Percentiles rank a stretch among this genome's conserved stretches.
Evolutionary conservation across 92 coral and sea anemone genomes (phyloP).

Genomic region (Palythoa grandiflora): DNA sequence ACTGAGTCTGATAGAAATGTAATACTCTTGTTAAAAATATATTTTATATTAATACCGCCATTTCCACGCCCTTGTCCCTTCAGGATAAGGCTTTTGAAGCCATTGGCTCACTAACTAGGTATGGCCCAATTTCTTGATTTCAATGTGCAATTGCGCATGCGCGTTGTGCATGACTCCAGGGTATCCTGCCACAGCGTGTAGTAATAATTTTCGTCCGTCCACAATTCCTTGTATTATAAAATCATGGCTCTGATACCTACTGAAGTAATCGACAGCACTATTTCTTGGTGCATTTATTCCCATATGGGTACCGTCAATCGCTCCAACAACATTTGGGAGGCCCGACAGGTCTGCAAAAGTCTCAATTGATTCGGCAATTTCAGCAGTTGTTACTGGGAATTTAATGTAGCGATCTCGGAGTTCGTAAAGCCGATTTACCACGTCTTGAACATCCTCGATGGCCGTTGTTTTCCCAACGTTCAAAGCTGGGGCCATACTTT

Average conservation of each 20-base stretch:
- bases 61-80: conserved; percentile 16
- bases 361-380: conserved; percentile 6
- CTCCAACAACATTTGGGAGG: conserved; percentile 8
- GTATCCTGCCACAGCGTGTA: conserved; percentile 10
- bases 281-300: neutral
- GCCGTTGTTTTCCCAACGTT: conserved; percentile 20
- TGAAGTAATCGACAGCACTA: conserved; percentile 2
- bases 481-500: conserved; percentile 34
- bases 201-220: conserved; percentile 30
- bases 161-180: conserved; percentile 18
- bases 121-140: conserved; percentile 20
- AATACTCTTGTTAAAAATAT: neutral
- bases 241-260: conserved; percentile 5
- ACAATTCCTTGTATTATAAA: conserved; percentile 25
- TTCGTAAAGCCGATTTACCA: conserved; percentile 22
- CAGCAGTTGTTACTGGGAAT: conserved; percentile 15
- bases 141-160: too few relatives aligned
- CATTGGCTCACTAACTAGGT: conserved; percentile 25
- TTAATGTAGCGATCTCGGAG: conserved; percentile 20
- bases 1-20: neutral
- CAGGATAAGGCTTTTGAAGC: conserved; percentile 26
- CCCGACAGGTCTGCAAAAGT: conserved; percentile 17
- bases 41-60: conserved; percentile 10
- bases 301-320: conserved; percentile 5
- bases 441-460: conserved; percentile 12